A percentile compares a stretch with the other conserved stretches of the same genome.
Conservation (phyloP, 37 sponge, comb jelly and placozoan species). For the Agelas oroides region DNA sequence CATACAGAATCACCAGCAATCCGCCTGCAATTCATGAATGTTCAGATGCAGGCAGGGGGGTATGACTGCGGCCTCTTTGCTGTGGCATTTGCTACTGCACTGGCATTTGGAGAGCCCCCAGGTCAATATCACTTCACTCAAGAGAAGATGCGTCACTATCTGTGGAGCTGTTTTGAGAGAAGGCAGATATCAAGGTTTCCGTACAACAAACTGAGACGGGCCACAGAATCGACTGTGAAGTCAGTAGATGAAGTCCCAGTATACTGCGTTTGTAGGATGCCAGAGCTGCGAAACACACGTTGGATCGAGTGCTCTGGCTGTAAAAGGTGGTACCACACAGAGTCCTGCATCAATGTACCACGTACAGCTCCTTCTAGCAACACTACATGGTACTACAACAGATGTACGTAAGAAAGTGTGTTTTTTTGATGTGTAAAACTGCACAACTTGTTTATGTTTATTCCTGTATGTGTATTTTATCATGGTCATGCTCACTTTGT, state of each 20-base stretch:
- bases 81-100: conserved; percentile 26
- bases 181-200: conserved; percentile 26
- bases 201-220: not conserved
- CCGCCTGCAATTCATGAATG: conserved; percentile 35
- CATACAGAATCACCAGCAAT: conserved; percentile 4
- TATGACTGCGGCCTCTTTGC: conserved; percentile 50
- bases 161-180: conserved; percentile 21
- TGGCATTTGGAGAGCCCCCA: conserved; percentile 27
- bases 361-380: too few species aligned
- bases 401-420: too few species aligned
- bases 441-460: too few species aligned
- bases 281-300: not conserved
- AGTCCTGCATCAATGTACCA: too few species aligned
- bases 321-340: conserved; percentile 35
- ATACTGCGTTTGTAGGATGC: conserved; percentile 40
- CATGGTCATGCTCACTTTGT: too few species aligned
- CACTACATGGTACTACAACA: too few species aligned
- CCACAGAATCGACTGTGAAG: not conserved
- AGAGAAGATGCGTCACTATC: conserved; percentile 19
- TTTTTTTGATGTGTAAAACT: too few species aligned
- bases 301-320: conserved; percentile 25
- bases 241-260: conserved; percentile 10
- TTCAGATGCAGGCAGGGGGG: conserved; percentile 29
- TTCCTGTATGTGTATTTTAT: too few species aligned
- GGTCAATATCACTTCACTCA: conserved; percentile 31